phyloP scores from a whole-genome alignment of 2,888 invertebrate species.

The Meiosimyza decipiens region DNA sequence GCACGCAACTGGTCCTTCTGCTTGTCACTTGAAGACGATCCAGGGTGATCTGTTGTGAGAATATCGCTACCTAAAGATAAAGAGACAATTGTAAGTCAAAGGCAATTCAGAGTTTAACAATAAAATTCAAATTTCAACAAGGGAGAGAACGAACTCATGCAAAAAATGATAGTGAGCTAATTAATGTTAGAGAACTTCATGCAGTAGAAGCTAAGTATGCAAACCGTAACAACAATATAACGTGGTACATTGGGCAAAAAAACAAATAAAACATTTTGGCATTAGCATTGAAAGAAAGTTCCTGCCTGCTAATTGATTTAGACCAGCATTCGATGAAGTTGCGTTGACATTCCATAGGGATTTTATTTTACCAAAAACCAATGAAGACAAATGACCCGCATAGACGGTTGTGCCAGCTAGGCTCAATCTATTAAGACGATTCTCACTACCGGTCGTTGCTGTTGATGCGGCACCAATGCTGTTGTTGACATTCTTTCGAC shows the following conservation, averaged over 20 bases:
- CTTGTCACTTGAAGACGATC: conserved; percentile 51
- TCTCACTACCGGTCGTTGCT: conserved; percentile 58
- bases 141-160: conserved; percentile 37
- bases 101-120: too few species aligned
- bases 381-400: conserved; percentile 62
- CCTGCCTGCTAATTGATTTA: conserved; percentile 85
- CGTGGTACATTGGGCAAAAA: background rate
- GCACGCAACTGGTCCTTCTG: conserved; percentile 64
- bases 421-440: conserved; percentile 63
- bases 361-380: conserved; percentile 88
- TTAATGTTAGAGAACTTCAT: conserved; percentile 15
- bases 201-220: conserved; percentile 12
- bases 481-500: conserved; percentile 62
- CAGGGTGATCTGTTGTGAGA: conserved; percentile 48
- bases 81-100: conserved; percentile 3
- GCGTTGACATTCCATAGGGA: conserved; percentile 86
- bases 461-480: conserved; percentile 52
- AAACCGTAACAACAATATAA: conserved; percentile 15
- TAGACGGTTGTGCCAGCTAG: conserved; percentile 65
- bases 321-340: conserved; percentile 78
- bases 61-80: conserved; percentile 54
- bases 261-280: conserved; percentile 36
- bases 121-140: background rate
- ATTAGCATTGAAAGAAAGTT: conserved; percentile 45
- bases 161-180: conserved; percentile 37